Base-by-base conservation (phyloP, 2,113 vertebrate genomes). In the Stigmatopora argus region DNA sequence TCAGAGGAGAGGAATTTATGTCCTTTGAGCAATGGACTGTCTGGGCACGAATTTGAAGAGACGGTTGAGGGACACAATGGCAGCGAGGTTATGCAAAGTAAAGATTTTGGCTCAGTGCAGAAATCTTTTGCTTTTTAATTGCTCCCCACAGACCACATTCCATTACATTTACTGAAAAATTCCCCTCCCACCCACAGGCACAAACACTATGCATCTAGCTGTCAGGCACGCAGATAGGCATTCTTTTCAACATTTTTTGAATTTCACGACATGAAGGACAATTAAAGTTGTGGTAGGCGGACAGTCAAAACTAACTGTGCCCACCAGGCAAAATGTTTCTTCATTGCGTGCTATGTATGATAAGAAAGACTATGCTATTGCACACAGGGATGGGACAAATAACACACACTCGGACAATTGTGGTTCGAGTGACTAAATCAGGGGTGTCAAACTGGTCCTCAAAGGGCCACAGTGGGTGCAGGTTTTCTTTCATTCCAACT, bases 271-370 rank as follows among this genome's bases (percentile, higher is more conserved):
- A 79, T 70, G 74, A 85, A 73, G 69, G 78, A 85, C 86, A 85
- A 85, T 87, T 83, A 89, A 82, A 80, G 83, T 82, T 85, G 72
- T 75, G 67, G 81, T 85, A 77, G 85, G 85, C 67, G 81, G 86
- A 87, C 86, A 88, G 83, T 71, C 82, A 67, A 82, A 77, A 74
- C 72, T 81, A 83, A 78, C 77, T 63, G 38, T 74, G 76, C 73
- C 73, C 75, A 82, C 79, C 78, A 73, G 53, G 52, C 69, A 73
- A 73, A 81, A 64, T 66, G 66, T 58, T 73, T 73, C 62, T 75
- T 60, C 62, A 21, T 35, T 46, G 55, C 1, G 55, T 65, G 65
- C 35, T 44, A 0, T 69, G 67, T 59, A 57, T 69, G 67, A 63
- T 34, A 66, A 69, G 69, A 38, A 72, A 35, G 48, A 38, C 66